Percentiles rank a stretch among this genome's conserved stretches.
These are phyloP conservation scores for Myopa testacea DNA, from an alignment of 2,888 invertebrate species.

Conservation along the genomic window DNA sequence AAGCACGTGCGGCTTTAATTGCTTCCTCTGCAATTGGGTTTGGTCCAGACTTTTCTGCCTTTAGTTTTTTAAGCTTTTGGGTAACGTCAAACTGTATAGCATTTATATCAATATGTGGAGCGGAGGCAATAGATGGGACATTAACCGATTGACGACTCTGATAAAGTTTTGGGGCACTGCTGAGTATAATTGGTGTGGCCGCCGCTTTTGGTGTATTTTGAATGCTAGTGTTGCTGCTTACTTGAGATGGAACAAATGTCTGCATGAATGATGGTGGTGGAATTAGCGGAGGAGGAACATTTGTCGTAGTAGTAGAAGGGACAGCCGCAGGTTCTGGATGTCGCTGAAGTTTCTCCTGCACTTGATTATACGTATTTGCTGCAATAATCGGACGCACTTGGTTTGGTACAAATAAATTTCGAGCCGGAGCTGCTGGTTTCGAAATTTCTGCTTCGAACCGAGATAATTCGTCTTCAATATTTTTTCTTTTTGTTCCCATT, in stretches of 20 bases:
- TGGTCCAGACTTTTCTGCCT: constrained; percentile 75
- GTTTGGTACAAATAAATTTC: constrained; percentile 69
- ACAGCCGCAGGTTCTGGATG: constrained; percentile 55
- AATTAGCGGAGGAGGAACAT: constrained; percentile 63
- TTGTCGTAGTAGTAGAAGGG: constrained; percentile 45
- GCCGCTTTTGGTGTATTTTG: constrained; percentile 41
- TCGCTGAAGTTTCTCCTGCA: constrained; percentile 76
- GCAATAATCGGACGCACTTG: constrained; percentile 77
- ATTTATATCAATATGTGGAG: constrained; percentile 70
- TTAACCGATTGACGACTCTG: constrained; percentile 71
- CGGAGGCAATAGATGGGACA: constrained; percentile 60
- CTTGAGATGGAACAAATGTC: constrained; percentile 65
- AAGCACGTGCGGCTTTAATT: constrained; percentile 74
- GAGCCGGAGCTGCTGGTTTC: constrained; percentile 67
- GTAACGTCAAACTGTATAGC: constrained; percentile 72
- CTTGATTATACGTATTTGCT: constrained; percentile 78
- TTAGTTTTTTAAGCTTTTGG: constrained; percentile 73
- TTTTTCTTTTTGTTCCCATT: constrained; percentile 67
- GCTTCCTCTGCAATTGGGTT: constrained; percentile 75
- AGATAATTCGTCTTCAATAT: constrained; percentile 94
- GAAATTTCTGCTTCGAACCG: constrained; percentile 92
- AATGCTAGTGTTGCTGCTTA: constrained; percentile 48
- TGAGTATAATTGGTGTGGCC: constrained; percentile 72
- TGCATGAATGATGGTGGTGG: constrained; percentile 67
- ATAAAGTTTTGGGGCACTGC: constrained; percentile 79